phyloP scores from a whole-genome alignment of 2,113 vertebrate genomes.

The Platichthys flesus region DNA sequence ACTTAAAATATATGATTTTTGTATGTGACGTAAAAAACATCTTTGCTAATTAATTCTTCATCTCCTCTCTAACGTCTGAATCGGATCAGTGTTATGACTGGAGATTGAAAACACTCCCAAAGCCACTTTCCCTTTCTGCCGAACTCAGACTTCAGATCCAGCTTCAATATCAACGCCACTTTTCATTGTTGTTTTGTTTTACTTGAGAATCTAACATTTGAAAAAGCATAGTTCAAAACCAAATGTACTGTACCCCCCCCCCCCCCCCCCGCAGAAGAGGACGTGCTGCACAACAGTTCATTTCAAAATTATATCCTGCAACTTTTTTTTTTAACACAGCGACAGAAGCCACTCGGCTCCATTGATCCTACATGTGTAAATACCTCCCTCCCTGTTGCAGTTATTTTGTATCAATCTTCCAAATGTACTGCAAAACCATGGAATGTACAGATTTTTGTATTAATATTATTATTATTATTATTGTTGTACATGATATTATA shows the following conservation, averaged over 20 bases:
- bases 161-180: constrained; percentile 22
- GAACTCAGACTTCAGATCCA: constrained; percentile 1
- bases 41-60: neutral
- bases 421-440: constrained; percentile 94
- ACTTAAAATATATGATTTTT: neutral
- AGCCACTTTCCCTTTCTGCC: constrained; percentile 16
- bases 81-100: constrained; percentile 23
- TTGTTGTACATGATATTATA: constrained; percentile 95
- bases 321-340: constrained; percentile 2
- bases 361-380: constrained; percentile 67
- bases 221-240: constrained; percentile 75
- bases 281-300: neutral
- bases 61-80: constrained; percentile 8
- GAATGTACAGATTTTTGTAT: constrained; percentile 99
- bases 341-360: constrained; percentile 56
- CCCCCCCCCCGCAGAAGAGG: no score
- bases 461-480: constrained; percentile 76
- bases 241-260: constrained; percentile 82
- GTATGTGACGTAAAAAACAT: neutral
- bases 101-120: neutral
- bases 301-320: constrained; percentile 43
- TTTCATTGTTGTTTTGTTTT: constrained; percentile 42
- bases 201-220: constrained; percentile 49
- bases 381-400: constrained; percentile 82
- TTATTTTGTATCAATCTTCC: constrained; percentile 96